Evolutionary conservation across 2,797 vertebrate genomes (phyloP), one percentile per base, ranked within the genome.

Genomic region (Champsocephalus esox): DNA sequence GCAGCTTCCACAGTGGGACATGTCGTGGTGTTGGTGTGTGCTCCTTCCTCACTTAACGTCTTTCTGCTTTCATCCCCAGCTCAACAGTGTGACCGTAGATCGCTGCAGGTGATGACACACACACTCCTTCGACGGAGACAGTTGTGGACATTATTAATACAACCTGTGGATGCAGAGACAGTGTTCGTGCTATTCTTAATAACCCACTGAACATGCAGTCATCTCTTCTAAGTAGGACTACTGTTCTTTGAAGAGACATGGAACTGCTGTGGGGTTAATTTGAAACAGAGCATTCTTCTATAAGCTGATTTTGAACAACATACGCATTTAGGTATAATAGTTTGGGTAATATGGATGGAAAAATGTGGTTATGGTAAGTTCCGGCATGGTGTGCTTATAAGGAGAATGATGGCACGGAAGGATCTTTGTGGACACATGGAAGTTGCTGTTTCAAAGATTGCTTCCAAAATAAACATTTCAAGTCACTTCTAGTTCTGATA

Each of bases 391-490:
- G 21, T 24, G 24, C 2, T 51, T 3, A 5, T 38, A 12, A 14
- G 16, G 12, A 56, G 24, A 49, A 17, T 6, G 41, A 65, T 2
- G 59, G 3, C 24, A 60, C 9, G 38, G 19, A 9, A 38, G 34
- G n/a, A 32, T 48, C 56, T 4, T 57, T 34, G 0, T 28, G 10
- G 41, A 49, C 19, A 41, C 38, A 28, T 54, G 56, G 65, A 75
- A 66, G 45, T 28, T 56, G 62, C 55, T 50, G 38, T 67, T 62
- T 74, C 14, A 62, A 66, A 56, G 16, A 48, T 4, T 66, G 17
- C 44, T 43, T 32, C 21, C 17, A n/a, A 52, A 52, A 81, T 48
- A 55, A 71, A 74, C 57, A 70, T 28, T 8, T 11, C 1, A 1
- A 38, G n/a, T 58, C 41, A 43, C 8, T 50, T 50, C 3, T 41